Evolutionary conservation across 2,113 vertebrate genomes (phyloP), one percentile per base, ranked within the genome.

Genomic region (Cyprinus carpio): DNA sequence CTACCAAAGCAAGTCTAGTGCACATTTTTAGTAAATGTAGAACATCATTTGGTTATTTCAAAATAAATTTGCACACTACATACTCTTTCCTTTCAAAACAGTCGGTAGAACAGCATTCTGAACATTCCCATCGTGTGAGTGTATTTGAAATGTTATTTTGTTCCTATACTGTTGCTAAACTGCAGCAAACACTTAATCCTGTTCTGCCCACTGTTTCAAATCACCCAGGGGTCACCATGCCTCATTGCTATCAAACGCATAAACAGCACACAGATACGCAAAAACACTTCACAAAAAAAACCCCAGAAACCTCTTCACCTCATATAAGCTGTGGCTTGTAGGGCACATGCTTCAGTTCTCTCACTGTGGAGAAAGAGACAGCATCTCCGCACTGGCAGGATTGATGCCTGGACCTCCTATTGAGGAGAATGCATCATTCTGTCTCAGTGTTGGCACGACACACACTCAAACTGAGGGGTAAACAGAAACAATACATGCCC

Each of bases 331-430:
- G 23, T 83, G 25, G 23, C 3, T 37, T 60, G 40, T 56, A 10
- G 51, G n/a, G 37, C n/a, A 62, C 56, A 31, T 29, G 9, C 16
- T 74, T 72, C 31, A 27, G n/a, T 27, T 58, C 18, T 40, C 34
- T 27, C n/a, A 11, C 9, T 13, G 69, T 46, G 82, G 69, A 62
- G 82, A 49, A n/a, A 75, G 69, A 60, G 54, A 83, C 51, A 60
- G 67, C 25, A 3, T 65, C 46, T 81, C 4, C 23, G 60, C n/a
- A 75, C 15, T 31, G 20, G 23, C 49, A 72, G 67, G 81, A 83
- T 83, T 74, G 51, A 46, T 83, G 64, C 23, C 69, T 83, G 54
- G 82, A 83, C 69, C 76, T 60, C 82, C 82, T 46, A 58, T 58
- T 60, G 34, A 58, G 82, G 34, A 84, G 64, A 84, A 77, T 84